These are phyloP conservation scores for Calliphora vomitoria DNA, from an alignment of 2,888 invertebrate genomes.

Conservation along the genomic window DNA sequence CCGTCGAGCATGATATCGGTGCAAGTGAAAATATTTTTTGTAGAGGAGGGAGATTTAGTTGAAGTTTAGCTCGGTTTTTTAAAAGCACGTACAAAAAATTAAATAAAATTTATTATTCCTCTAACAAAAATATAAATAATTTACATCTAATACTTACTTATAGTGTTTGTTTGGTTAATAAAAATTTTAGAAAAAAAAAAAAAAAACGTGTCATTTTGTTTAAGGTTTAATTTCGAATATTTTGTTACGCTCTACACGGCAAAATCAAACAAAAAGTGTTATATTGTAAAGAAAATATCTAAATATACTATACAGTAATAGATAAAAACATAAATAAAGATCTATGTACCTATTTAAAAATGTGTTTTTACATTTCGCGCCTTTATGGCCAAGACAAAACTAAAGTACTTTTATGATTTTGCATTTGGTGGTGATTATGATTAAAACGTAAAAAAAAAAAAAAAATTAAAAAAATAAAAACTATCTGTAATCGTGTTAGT, in stretches of 20 bases:
- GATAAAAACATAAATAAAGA: background rate
- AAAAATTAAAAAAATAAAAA: background rate
- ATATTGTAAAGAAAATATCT: background rate
- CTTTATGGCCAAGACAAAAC: constrained; percentile 17
- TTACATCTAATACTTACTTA: constrained; percentile 24
- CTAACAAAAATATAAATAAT: constrained; percentile 29
- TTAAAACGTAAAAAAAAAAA: constrained; percentile 29
- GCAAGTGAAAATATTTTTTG: constrained; percentile 71
- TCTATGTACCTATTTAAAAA: background rate
- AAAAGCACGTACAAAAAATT: constrained; percentile 70
- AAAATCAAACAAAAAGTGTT: constrained; percentile 6
- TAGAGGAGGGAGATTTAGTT: constrained; percentile 72
- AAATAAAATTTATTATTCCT: constrained; percentile 53
- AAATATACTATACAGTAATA: background rate
- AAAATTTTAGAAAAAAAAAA: background rate
- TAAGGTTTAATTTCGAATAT: constrained; percentile 20
- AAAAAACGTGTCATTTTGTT: constrained; percentile 68
- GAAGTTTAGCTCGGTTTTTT: constrained; percentile 74
- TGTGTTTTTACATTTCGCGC: constrained; percentile 49
- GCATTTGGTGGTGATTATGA: constrained; percentile 39
- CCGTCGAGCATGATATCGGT: constrained; percentile 58
- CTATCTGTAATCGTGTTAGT: constrained; percentile 45
- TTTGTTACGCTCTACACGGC: background rate
- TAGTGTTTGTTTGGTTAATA: constrained; percentile 26
- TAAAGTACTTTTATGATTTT: constrained; percentile 17